Conservation (phyloP, 2,797 vertebrate species). For the Gastrophryne carolinensis region DNA sequence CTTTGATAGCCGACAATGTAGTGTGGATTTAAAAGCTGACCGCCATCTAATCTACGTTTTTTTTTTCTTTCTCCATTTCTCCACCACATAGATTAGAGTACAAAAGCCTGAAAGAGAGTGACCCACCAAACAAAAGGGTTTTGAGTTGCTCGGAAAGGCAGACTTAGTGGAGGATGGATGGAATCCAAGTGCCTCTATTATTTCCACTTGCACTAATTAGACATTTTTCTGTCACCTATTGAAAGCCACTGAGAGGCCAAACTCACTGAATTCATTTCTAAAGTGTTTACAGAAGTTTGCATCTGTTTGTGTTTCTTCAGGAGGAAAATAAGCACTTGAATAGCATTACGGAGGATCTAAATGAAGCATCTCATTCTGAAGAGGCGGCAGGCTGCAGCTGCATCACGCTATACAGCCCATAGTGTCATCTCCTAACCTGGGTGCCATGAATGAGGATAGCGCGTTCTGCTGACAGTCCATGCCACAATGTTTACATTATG, state of each 20-base stretch:
- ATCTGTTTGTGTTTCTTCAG: constrained; percentile 84
- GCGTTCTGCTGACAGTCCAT: neutral
- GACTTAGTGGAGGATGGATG: constrained; percentile 78
- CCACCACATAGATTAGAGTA: constrained; percentile 71
- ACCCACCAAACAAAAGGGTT: constrained; percentile 77
- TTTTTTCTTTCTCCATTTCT: constrained; percentile 63
- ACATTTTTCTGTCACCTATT: constrained; percentile 85
- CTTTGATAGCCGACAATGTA: constrained; percentile 57
- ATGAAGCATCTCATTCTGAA: constrained; percentile 73
- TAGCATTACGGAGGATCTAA: constrained; percentile 78
- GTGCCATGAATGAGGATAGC: constrained; percentile 4
- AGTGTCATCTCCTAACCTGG: constrained; percentile 30
- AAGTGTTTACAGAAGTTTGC: constrained; percentile 86
- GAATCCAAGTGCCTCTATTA: constrained; percentile 84
- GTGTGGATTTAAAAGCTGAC: constrained; percentile 67
- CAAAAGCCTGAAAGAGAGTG: constrained; percentile 80
- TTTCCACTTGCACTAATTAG: constrained; percentile 85
- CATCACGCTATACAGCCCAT: constrained; percentile 65
- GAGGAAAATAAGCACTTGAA: constrained; percentile 85
- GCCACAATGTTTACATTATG: constrained; percentile 42
- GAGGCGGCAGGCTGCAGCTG: constrained; percentile 71
- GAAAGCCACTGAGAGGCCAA: constrained; percentile 80
- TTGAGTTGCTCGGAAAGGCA: constrained; percentile 78
- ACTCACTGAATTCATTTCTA: constrained; percentile 82
- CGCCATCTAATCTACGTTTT: constrained; percentile 69